Evolutionary conservation across 1,140 invertebrate species (phyloP).

Genomic region (Batillaria attramentaria): DNA sequence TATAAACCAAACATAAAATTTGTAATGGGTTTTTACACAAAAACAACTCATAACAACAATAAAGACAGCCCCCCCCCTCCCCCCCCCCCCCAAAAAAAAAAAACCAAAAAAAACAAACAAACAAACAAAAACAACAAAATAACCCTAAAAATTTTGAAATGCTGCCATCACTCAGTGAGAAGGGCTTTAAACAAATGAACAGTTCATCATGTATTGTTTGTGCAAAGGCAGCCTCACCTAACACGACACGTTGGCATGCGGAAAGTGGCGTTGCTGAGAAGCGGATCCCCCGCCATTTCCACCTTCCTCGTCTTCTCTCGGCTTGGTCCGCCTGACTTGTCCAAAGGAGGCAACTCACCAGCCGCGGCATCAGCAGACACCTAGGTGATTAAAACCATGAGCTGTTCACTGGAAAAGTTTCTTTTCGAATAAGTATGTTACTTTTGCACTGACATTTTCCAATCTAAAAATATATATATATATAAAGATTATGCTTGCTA

Average conservation of each 20-base stretch:
- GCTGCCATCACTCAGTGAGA: background rate
- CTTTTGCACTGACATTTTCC: background rate
- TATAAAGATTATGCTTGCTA: background rate
- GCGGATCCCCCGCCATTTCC: conserved; percentile 46
- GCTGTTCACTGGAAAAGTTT: background rate
- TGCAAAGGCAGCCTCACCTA: conserved; percentile 73
- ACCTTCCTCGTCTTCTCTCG: conserved; percentile 40
- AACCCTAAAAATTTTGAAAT: too few species aligned
- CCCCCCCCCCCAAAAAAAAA: background rate
- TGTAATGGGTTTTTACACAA: background rate
- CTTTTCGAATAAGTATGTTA: background rate
- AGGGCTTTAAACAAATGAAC: background rate
- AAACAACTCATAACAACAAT: background rate
- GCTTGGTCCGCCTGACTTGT: conserved; percentile 20
- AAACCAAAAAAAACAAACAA: background rate
- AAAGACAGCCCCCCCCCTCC: background rate
- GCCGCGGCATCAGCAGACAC: conserved; percentile 10
- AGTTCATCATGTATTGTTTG: background rate
- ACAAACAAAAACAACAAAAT: background rate
- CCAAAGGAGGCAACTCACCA: conserved; percentile 26
- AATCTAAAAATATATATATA: background rate
- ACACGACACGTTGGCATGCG: conserved; percentile 77
- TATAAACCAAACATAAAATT: background rate
- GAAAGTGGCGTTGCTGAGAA: conserved; percentile 64
- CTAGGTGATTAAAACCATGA: too few species aligned